These are phyloP conservation scores for Potorous gilbertii DNA, from an alignment of 2,797 vertebrate genomes.

Conservation along the genomic window DNA sequence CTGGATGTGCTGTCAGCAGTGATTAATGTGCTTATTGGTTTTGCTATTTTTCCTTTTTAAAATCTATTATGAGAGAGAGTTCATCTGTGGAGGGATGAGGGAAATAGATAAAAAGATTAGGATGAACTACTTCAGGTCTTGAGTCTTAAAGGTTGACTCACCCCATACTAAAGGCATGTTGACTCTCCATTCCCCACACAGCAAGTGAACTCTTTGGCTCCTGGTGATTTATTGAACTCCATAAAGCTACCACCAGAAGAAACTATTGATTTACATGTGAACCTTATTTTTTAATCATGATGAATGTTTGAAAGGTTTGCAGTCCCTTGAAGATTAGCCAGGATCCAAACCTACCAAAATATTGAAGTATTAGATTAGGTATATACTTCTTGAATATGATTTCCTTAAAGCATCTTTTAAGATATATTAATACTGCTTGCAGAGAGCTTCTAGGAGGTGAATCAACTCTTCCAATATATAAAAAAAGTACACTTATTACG, in stretches of 20 bases:
- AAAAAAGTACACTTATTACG: background rate
- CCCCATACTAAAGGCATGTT: background rate
- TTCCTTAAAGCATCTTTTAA: constrained; percentile 21
- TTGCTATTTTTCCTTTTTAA: background rate
- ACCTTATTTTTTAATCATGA: constrained; percentile 35
- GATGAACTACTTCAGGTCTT: accelerated
- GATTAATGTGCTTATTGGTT: background rate
- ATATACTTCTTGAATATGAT: background rate
- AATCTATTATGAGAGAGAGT: background rate
- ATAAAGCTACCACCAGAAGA: background rate
- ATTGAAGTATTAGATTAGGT: background rate
- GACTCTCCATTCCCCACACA: background rate
- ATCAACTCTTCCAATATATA: background rate
- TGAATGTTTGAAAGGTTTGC: constrained; percentile 13
- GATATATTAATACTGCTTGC: background rate
- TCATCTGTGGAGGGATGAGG: background rate
- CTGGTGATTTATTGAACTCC: constrained; percentile 32
- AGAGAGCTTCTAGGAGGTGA: background rate
- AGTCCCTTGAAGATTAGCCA: background rate
- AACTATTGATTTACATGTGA: background rate
- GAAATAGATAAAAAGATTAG: background rate
- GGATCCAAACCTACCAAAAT: background rate
- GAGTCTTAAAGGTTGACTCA: background rate
- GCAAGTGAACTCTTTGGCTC: constrained; percentile 10
- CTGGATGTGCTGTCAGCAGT: background rate